Conservation (phyloP, 2,113 vertebrate species). For the Anoplopoma fimbria region DNA sequence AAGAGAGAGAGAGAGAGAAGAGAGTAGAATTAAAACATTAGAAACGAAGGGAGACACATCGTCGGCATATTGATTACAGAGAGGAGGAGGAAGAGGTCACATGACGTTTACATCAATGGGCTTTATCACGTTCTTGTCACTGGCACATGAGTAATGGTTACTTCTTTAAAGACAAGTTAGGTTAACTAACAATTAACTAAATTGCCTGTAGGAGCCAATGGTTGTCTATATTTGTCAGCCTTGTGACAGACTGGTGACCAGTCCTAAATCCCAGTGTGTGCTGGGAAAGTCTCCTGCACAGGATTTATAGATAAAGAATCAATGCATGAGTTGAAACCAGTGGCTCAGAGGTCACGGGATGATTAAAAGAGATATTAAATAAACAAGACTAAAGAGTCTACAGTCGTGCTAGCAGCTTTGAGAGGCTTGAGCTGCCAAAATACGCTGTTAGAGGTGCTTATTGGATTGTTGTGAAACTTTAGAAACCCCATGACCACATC, state of each 20-base stretch:
- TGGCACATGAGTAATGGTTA: slow-evolving; percentile 5
- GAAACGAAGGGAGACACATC: background rate
- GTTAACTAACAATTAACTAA: background rate
- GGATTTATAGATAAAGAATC: background rate
- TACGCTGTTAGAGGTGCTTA: too few relatives aligned
- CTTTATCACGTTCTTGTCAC: background rate
- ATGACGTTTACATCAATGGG: slow-evolving; percentile 36
- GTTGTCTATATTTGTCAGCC: background rate
- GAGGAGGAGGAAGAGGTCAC: slow-evolving; percentile 9
- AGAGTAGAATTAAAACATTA: slow-evolving; percentile 24
- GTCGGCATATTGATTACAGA: background rate
- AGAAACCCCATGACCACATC: too few relatives aligned
- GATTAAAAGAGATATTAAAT: background rate
- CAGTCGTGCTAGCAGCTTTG: too few relatives aligned
- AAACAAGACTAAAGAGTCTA: background rate
- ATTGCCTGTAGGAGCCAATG: background rate
- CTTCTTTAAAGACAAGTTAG: background rate
- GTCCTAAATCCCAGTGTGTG: background rate
- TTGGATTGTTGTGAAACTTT: too few relatives aligned
- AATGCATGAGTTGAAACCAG: slow-evolving; percentile 2
- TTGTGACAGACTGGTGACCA: background rate
- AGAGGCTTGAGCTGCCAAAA: background rate
- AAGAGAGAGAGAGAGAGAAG: slow-evolving; percentile 22
- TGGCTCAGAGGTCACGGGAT: background rate
- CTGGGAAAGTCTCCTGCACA: background rate